Evolutionary conservation across 2,888 invertebrate genomes (phyloP), one percentile per base, ranked within the genome.

Genomic region (Eupithecia subfuscata): DNA sequence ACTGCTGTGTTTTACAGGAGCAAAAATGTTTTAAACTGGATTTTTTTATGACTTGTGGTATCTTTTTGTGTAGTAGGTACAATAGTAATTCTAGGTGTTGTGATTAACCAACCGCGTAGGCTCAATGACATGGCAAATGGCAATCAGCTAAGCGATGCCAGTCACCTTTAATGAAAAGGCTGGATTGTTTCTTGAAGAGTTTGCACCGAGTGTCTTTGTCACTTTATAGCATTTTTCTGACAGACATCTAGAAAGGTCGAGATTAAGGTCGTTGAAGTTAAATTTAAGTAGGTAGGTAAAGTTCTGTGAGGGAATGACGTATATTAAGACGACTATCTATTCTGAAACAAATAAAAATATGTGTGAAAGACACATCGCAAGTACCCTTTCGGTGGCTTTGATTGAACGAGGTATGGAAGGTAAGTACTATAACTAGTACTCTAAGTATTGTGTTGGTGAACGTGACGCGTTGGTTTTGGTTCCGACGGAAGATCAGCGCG

Each of bases 151-250:
- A 63, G 63, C 63, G 45, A 74, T 70, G 70, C 60, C 74, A 48
- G 70, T 65, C 75, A 82, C 82, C 82, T 84, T 40, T 12, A 7
- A 34, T 34, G 30, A 64, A 64, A 34, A 18, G 18, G 16, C 8
- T 64, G 18, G 2, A 22, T 60, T 25, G 12, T 60, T 60, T 56
- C 22, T 56, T 1, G n/a, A 52, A n/a, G 52, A n/a, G 52, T 56
- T 56, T 56, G 8, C 18, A 18, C 2, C 8, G 8, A 48, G 2
- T 48, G 18, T 9, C 45, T 18, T 48, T n/a, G 48, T 48, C 18
- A 9, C 16, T n/a, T 48, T 48, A 18, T n/a, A 56, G 52, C 52
- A 16, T 56, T 22, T 3, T 22, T 56, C n/a, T 22, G 52, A 22
- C 52, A 56, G 22, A 4, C 52, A 11, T 22, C 22, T n/a, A 45